These are phyloP conservation scores for Brachionus rubens DNA, from an alignment of 1,140 invertebrate genomes.

Conservation along the genomic window DNA sequence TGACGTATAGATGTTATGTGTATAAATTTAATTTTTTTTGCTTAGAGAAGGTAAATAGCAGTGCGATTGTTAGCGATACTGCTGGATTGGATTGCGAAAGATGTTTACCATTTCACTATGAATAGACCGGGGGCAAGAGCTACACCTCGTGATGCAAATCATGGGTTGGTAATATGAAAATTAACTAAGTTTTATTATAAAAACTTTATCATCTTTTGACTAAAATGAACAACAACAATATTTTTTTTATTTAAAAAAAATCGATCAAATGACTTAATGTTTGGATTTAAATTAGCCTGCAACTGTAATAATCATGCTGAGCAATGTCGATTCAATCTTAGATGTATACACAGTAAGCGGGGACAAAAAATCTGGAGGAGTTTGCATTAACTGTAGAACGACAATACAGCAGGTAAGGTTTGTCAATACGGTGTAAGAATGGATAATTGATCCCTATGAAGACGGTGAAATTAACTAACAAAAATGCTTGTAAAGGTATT, in stretches of 20 bases:
- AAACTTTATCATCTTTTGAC: not conserved
- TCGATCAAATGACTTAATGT: not conserved
- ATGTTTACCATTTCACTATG: slow-evolving; percentile 97
- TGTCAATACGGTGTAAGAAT: no score
- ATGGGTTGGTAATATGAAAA: slow-evolving; percentile 70
- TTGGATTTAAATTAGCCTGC: no score
- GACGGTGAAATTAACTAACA: no score
- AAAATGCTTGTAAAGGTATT: no score
- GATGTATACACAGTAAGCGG: no score
- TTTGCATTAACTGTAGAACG: no score
- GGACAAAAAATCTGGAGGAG: no score
- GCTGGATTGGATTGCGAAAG: slow-evolving; percentile 94
- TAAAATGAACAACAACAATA: slow-evolving; percentile 55
- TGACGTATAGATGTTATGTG: no score
- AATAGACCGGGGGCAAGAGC: slow-evolving; percentile 95
- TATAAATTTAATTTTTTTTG: slow-evolving; percentile 47
- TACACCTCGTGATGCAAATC: slow-evolving; percentile 86
- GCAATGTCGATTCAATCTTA: no score
- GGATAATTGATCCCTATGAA: no score
- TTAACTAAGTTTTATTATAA: slow-evolving; percentile 66
- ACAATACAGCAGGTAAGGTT: no score
- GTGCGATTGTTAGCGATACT: slow-evolving; percentile 97
- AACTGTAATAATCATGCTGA: no score
- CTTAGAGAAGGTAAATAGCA: slow-evolving; percentile 69
- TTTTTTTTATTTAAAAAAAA: slow-evolving; percentile 70